Evolutionary conservation across 2,888 invertebrate genomes (phyloP).

Genomic region (Chorisops tibialis): DNA sequence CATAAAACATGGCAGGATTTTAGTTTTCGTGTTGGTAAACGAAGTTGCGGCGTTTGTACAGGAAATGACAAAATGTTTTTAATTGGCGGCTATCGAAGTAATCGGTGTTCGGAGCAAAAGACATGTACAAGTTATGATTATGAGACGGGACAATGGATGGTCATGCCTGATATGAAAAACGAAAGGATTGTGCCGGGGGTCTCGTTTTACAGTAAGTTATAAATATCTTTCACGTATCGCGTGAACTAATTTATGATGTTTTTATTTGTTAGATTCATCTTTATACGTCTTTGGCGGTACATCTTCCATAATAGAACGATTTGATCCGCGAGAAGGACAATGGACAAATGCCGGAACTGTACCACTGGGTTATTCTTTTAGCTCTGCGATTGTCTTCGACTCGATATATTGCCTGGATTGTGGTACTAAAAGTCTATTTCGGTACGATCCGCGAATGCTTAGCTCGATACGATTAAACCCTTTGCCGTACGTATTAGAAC

Average conservation of each 20-base stretch:
- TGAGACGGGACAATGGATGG: not conserved
- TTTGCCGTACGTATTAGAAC: too few species aligned
- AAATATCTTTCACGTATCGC: not conserved
- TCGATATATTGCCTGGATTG: too few species aligned
- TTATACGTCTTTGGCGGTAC: not conserved
- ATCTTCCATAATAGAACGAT: not conserved
- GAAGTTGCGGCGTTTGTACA: not conserved
- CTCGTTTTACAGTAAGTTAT: not conserved
- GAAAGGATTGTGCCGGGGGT: not conserved
- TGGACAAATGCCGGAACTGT: not conserved
- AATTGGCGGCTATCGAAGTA: not conserved
- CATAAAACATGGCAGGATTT: not conserved
- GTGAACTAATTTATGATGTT: not conserved
- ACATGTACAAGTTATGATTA: not conserved
- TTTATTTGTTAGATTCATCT: not conserved
- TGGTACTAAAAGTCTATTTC: too few species aligned
- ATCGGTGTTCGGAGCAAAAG: not conserved
- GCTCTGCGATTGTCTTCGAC: not conserved
- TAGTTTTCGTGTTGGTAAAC: not conserved
- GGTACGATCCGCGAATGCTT: too few species aligned
- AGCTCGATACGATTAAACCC: too few species aligned
- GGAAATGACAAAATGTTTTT: not conserved
- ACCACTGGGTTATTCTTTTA: not conserved
- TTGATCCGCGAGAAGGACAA: not conserved
- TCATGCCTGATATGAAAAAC: not conserved